Evolutionary conservation across 2,113 vertebrate genomes (phyloP).

Genomic region (Picathartes gymnocephalus): DNA sequence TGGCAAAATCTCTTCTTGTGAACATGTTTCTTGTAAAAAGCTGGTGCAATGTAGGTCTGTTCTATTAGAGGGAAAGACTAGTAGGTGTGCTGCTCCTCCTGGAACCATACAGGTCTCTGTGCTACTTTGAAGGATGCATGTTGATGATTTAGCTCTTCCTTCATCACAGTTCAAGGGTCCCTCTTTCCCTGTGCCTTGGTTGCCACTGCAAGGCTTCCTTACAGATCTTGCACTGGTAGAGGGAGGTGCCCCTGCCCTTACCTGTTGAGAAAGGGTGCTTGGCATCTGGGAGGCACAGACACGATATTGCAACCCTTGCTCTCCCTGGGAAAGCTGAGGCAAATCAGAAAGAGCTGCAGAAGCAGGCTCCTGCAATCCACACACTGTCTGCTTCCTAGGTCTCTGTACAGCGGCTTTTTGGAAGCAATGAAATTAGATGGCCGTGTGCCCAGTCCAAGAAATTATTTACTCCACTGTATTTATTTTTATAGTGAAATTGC

Average conservation of each 20-base stretch:
- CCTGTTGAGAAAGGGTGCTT: neutral
- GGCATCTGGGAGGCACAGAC: neutral
- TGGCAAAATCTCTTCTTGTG: neutral
- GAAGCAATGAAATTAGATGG: neutral
- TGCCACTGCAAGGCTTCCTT: neutral
- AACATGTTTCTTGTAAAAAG: neutral
- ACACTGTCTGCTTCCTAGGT: neutral
- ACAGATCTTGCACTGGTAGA: fast-evolving
- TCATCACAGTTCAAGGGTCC: neutral
- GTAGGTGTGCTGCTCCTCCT: neutral
- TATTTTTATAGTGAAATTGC: constrained; percentile 17
- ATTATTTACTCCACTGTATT: neutral
- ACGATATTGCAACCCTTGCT: neutral
- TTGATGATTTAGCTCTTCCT: neutral
- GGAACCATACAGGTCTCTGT: neutral
- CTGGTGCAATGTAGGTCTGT: neutral
- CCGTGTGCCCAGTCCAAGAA: neutral
- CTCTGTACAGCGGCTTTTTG: neutral
- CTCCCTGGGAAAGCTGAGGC: neutral
- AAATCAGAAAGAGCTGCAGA: neutral
- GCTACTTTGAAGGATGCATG: neutral
- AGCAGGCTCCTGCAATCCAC: neutral
- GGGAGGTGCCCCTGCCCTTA: neutral
- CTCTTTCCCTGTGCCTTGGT: neutral
- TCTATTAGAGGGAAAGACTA: neutral